Conservation (phyloP, 64 coral and sea anemone genomes). For the Actinia equina region DNA sequence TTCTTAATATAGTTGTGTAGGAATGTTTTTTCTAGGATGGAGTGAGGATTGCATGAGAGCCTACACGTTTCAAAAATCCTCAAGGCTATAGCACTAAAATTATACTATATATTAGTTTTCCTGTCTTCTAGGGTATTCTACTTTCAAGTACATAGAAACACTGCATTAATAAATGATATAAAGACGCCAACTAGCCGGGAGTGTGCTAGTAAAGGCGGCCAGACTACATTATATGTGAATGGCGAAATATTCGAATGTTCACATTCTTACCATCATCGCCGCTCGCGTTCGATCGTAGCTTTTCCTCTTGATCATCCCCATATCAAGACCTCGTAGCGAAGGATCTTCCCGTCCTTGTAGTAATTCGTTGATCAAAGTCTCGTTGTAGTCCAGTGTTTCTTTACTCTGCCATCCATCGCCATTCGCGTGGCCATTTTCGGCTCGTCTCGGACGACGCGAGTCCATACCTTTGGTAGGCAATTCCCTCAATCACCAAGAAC, state of each 20-base stretch:
- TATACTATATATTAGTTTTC: too few species aligned
- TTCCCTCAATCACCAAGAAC: background rate
- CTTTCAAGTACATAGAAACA: constrained; percentile 9
- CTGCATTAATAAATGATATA: constrained; percentile 6
- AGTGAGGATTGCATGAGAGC: background rate
- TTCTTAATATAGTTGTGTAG: background rate
- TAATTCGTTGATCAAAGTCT: constrained; percentile 20
- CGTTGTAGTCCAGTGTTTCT: constrained; percentile 9
- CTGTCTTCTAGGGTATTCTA: background rate
- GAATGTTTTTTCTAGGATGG: background rate
- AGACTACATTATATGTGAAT: constrained; percentile 4
- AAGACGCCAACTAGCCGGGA: constrained; percentile 19
- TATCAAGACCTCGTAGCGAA: constrained; percentile 41
- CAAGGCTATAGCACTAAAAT: too few species aligned
- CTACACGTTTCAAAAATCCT: background rate
- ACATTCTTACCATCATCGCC: constrained; percentile 49
- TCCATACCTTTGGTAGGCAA: background rate
- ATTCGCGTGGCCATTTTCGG: constrained; percentile 29
- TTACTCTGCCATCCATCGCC: background rate
- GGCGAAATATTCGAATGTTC: constrained; percentile 11
- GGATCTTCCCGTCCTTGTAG: constrained; percentile 25
- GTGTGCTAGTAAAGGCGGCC: background rate
- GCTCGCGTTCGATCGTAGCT: constrained; percentile 36
- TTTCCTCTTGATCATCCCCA: constrained; percentile 50
- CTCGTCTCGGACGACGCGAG: background rate